A percentile compares a stretch with the other conserved stretches of the same genome.
These are phyloP conservation scores for Leucoraja ocellata DNA, from an alignment of 2,797 vertebrate genomes.

Conservation along the genomic window DNA sequence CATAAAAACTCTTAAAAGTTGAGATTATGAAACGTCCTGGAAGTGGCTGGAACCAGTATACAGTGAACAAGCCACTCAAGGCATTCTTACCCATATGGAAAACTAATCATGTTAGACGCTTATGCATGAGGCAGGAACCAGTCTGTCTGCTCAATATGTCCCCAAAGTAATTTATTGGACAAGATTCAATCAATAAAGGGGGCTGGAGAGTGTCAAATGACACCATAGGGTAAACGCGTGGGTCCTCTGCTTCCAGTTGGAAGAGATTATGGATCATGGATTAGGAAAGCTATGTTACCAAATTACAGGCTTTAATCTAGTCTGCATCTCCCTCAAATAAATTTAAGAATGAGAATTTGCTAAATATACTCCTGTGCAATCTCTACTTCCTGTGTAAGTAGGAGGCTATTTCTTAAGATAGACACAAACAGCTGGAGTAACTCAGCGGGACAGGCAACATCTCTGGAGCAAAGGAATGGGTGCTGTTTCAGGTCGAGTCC, in stretches of 20 bases:
- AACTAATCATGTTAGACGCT: background rate
- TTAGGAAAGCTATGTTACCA: background rate
- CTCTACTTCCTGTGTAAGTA: background rate
- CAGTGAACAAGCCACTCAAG: background rate
- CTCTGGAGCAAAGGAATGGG: too few relatives aligned
- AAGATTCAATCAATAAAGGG: background rate
- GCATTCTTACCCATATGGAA: background rate
- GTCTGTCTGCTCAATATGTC: background rate
- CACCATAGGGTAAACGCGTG: background rate
- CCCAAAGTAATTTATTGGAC: background rate
- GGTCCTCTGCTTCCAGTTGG: background rate
- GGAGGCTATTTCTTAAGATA: background rate
- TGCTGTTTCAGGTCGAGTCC: too few relatives aligned
- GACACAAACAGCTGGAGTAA: too few relatives aligned
- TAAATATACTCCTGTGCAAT: background rate
- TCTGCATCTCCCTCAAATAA: background rate
- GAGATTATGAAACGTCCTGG: background rate
- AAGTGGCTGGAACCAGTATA: background rate
- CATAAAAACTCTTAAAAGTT: background rate
- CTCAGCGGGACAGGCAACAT: too few relatives aligned
- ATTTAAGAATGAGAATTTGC: background rate
- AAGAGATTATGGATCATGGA: background rate
- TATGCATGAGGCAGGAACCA: background rate
- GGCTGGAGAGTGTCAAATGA: background rate
- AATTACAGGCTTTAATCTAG: background rate